phyloP scores from a whole-genome alignment of 2,888 invertebrate species.

The Drosophila subquinaria region DNA sequence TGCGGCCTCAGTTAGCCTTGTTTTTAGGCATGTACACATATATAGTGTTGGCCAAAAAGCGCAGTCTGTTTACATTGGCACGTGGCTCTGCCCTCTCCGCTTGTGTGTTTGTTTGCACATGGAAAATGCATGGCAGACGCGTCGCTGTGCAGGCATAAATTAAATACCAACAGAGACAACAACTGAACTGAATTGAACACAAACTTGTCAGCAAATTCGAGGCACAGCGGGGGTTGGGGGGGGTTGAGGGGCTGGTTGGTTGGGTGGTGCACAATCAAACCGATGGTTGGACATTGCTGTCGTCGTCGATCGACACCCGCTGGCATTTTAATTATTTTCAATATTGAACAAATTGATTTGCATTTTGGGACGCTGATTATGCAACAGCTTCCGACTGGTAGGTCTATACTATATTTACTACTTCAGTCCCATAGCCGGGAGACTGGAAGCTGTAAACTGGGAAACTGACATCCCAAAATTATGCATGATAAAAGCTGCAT shows the following conservation, averaged over 20 bases:
- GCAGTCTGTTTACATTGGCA: slow-evolving; percentile 68
- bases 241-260: neutral
- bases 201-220: slow-evolving; percentile 65
- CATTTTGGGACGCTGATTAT: slow-evolving; percentile 79
- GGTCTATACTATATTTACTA: neutral
- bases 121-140: slow-evolving; percentile 57
- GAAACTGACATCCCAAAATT: slow-evolving; percentile 47
- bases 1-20: slow-evolving; percentile 47
- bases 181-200: slow-evolving; percentile 25
- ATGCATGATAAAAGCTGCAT: slow-evolving; percentile 73
- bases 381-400: slow-evolving; percentile 55
- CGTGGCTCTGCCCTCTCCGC: slow-evolving; percentile 15
- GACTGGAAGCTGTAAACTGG: slow-evolving; percentile 1
- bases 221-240: neutral
- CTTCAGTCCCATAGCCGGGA: neutral
- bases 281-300: slow-evolving; percentile 7
- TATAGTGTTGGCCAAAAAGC: slow-evolving; percentile 63
- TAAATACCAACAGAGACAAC: slow-evolving; percentile 54
- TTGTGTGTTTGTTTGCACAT: slow-evolving; percentile 63
- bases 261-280: neutral
- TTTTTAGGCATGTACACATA: neutral
- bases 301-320: slow-evolving; percentile 46
- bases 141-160: slow-evolving; percentile 63
- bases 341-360: slow-evolving; percentile 83
- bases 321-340: slow-evolving; percentile 82